Evolutionary conservation across 2,888 invertebrate genomes (phyloP).

Genomic region (Drosophila hamatofila): DNA sequence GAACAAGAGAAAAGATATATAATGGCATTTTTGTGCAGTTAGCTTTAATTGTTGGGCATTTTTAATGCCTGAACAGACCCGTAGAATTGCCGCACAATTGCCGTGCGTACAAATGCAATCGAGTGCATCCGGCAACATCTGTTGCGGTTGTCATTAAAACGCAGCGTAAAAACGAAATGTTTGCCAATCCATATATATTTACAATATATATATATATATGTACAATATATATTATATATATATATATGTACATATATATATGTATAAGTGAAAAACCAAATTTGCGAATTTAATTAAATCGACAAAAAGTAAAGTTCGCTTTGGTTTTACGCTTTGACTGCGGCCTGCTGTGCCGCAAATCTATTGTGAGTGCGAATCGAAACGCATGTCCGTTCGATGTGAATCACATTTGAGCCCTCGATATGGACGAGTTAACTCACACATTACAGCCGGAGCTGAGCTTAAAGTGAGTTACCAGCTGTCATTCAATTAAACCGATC

Average conservation of each 20-base stretch:
- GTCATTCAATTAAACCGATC: constrained; percentile 29
- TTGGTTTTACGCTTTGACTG: constrained; percentile 60
- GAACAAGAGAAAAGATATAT: not conserved
- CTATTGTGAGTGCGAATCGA: constrained; percentile 34
- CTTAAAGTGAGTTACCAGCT: constrained; percentile 30
- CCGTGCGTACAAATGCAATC: constrained; percentile 56
- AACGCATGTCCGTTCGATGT: constrained; percentile 33
- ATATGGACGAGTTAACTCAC: constrained; percentile 37
- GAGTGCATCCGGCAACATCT: constrained; percentile 71
- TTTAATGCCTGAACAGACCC: constrained; percentile 45
- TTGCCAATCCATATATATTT: constrained; percentile 34
- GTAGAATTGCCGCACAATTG: constrained; percentile 34
- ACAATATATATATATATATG: constrained; percentile 1
- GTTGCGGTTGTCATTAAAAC: constrained; percentile 70
- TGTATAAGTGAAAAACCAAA: constrained; percentile 68
- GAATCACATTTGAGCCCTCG: constrained; percentile 35
- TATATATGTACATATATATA: constrained; percentile 35
- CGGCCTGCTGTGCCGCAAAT: constrained; percentile 45
- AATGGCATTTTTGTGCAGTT: constrained; percentile 21
- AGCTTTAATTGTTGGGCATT: constrained; percentile 48
- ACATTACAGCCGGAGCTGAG: constrained; percentile 37
- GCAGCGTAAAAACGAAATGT: constrained; percentile 48
- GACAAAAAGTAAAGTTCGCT: constrained; percentile 61
- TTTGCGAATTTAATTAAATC: constrained; percentile 77
- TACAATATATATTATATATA: constrained; percentile 14